phyloP scores from a whole-genome alignment of 1,140 invertebrate genomes.

The Belonocnema kinseyi region DNA sequence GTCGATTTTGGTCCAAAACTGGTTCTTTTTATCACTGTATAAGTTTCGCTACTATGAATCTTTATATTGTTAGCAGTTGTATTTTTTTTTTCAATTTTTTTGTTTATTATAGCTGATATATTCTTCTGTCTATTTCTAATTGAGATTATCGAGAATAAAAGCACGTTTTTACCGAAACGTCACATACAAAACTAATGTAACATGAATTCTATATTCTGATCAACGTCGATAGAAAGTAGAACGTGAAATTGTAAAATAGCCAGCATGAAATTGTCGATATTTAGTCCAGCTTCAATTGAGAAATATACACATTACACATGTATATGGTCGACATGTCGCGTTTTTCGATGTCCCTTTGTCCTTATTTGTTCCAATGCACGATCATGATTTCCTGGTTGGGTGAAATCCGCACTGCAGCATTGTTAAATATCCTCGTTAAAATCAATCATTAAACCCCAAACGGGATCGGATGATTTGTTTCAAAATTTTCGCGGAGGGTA shows the following conservation, averaged over 20 bases:
- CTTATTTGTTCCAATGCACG: constrained; percentile 30
- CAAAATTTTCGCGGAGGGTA: constrained; percentile 17
- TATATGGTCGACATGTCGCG: background rate
- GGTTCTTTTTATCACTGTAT: too few relatives aligned
- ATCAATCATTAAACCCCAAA: constrained; percentile 25
- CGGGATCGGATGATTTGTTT: constrained; percentile 26
- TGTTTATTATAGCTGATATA: too few relatives aligned
- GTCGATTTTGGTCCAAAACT: too few relatives aligned
- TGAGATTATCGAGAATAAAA: too few relatives aligned
- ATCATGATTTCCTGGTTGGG: constrained; percentile 23
- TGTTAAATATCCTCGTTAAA: constrained; percentile 30
- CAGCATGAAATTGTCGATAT: constrained; percentile 12
- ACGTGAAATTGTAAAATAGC: constrained; percentile 7
- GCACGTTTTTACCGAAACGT: too few relatives aligned
- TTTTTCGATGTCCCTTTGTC: constrained; percentile 25
- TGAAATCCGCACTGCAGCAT: constrained; percentile 17
- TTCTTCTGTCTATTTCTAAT: too few relatives aligned
- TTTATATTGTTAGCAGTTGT: too few relatives aligned
- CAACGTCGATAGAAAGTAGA: background rate
- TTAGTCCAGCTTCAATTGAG: constrained; percentile 10
- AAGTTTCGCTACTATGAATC: too few relatives aligned
- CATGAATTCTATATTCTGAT: too few relatives aligned
- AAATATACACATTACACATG: constrained; percentile 7
- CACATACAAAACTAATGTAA: too few relatives aligned
- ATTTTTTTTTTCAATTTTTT: too few relatives aligned